These are phyloP conservation scores for Tachystola acroxantha DNA, from an alignment of 2,888 invertebrate genomes.

Conservation along the genomic window DNA sequence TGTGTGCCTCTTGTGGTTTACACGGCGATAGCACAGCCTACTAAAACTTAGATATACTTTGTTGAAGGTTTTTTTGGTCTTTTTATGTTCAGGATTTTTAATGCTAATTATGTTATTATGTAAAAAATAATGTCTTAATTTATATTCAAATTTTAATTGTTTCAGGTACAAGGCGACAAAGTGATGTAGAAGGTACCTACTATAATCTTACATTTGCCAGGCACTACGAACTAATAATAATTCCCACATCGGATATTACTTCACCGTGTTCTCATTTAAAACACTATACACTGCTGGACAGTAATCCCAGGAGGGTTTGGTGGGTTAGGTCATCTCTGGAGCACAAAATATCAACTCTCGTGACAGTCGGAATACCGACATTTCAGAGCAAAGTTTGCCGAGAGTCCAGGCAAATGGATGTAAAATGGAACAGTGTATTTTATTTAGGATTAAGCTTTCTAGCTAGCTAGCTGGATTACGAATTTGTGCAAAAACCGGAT, in stretches of 20 bases:
- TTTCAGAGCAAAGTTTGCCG: not conserved
- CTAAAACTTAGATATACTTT: constrained; percentile 31
- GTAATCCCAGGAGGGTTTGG: constrained; percentile 3
- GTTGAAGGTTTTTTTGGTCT: too few species aligned
- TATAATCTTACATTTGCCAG: too few species aligned
- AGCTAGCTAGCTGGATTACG: not conserved
- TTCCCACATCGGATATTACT: too few species aligned
- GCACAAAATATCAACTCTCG: constrained; percentile 1
- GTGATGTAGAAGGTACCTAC: too few species aligned
- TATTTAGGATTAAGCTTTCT: not conserved
- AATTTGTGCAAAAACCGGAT: too few species aligned
- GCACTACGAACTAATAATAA: too few species aligned
- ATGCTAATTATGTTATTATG: too few species aligned
- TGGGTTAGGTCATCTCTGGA: not conserved
- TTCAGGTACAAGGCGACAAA: too few species aligned
- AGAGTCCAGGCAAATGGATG: not conserved
- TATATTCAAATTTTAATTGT: too few species aligned
- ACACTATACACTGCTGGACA: not conserved
- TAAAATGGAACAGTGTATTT: not conserved
- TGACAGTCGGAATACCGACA: constrained; percentile 4
- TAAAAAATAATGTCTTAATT: too few species aligned
- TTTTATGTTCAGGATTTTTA: too few species aligned
- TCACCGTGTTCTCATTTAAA: too few species aligned
- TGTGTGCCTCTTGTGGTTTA: constrained; percentile 55
- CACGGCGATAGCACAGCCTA: constrained; percentile 36